phyloP scores from a whole-genome alignment of 2,888 invertebrate species.

The Azorinus chamasolen region DNA sequence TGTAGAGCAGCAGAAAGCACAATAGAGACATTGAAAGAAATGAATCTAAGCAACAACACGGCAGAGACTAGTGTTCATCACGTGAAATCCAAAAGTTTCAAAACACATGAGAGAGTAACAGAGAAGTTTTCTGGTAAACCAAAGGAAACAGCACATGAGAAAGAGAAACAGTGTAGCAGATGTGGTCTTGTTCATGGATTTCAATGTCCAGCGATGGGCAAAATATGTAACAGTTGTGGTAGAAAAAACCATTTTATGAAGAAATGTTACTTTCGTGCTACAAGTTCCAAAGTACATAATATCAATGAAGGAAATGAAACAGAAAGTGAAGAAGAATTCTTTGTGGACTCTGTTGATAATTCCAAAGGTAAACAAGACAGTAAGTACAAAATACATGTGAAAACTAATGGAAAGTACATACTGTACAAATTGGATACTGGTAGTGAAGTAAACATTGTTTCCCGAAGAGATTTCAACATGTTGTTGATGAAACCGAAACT shows the following conservation, averaged over 20 bases:
- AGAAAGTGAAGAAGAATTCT: conserved; percentile 14
- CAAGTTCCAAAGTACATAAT: background rate
- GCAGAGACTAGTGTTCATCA: no score
- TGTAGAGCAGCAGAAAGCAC: no score
- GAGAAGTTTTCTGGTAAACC: no score
- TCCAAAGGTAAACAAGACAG: background rate
- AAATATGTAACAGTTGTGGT: conserved; percentile 15
- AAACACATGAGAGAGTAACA: no score
- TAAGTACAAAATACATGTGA: conserved; percentile 14
- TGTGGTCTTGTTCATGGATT: background rate
- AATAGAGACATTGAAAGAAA: no score
- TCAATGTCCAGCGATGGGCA: conserved; percentile 19
- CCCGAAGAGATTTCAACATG: conserved; percentile 4
- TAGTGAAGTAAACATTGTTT: conserved; percentile 26
- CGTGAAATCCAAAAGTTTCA: no score
- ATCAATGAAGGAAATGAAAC: background rate
- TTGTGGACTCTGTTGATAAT: conserved; percentile 23
- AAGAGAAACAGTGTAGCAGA: background rate
- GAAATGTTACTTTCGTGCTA: background rate
- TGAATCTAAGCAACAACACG: no score
- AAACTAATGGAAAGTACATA: conserved; percentile 10
- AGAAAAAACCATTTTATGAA: conserved; percentile 6
- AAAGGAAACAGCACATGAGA: background rate
- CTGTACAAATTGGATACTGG: conserved; percentile 33
- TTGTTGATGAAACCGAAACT: conserved; percentile 16